phyloP scores from a whole-genome alignment of 2,113 vertebrate species.

The Prionailurus viverrinus region DNA sequence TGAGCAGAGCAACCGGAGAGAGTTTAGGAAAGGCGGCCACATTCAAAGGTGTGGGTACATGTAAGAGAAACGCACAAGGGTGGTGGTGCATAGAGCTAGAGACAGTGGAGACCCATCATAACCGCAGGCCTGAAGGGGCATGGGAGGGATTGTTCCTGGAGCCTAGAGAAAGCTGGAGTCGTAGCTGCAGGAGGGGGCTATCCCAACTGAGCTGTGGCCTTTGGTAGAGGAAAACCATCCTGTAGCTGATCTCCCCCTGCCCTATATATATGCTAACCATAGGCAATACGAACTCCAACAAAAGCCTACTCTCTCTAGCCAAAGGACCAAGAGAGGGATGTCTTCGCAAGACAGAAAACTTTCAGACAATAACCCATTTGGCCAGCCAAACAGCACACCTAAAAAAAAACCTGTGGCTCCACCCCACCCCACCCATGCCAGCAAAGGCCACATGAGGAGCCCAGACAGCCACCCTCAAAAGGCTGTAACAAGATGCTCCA shows the following conservation, averaged over 20 bases:
- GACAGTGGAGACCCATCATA: neutral
- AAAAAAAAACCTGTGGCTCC: neutral
- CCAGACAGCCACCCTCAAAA: neutral
- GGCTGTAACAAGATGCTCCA: neutral
- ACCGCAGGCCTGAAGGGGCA: accelerated
- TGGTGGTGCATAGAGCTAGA: no score
- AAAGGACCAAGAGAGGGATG: neutral
- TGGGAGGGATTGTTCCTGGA: accelerated
- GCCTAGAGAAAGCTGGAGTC: neutral
- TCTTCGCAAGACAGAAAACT: neutral
- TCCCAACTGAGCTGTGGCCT: neutral
- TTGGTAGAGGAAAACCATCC: neutral
- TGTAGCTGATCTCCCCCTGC: neutral
- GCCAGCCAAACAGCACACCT: neutral
- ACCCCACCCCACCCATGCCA: no score
- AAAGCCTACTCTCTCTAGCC: neutral
- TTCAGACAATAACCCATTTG: neutral
- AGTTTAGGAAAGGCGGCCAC: neutral
- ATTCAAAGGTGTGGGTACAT: neutral
- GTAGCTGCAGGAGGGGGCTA: neutral
- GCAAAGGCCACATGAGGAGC: neutral
- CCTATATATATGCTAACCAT: neutral
- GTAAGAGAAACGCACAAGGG: neutral
- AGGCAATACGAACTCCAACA: neutral
- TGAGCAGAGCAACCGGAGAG: no score